phyloP scores from a whole-genome alignment of 2,113 vertebrate species.

The Piaya cayana region DNA sequence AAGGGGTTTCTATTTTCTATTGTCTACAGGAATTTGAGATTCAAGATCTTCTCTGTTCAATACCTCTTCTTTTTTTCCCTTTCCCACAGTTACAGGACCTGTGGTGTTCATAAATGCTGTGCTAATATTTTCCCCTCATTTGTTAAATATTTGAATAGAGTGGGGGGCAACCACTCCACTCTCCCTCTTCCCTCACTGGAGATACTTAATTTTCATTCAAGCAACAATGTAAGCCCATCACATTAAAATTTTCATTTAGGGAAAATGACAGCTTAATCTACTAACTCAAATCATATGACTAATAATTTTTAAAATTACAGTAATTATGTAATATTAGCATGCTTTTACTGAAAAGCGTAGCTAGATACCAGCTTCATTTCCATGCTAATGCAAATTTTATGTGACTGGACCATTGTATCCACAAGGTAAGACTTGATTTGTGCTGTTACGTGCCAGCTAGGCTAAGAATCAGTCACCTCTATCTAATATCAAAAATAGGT shows the following conservation, averaged over 20 bases:
- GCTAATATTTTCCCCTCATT: not conserved
- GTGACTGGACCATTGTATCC: not conserved
- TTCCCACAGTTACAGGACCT: not conserved
- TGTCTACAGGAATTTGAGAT: slow-evolving; percentile 26
- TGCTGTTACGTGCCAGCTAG: not conserved
- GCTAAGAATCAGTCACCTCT: not conserved
- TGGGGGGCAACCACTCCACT: not conserved
- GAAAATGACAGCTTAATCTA: slow-evolving; percentile 35
- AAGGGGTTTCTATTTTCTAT: not conserved
- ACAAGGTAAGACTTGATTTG: not conserved
- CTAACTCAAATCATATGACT: not conserved
- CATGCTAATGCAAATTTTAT: not conserved
- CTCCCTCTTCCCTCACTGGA: not conserved
- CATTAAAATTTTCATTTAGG: slow-evolving; percentile 6
- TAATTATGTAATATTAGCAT: not conserved
- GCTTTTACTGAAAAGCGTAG: not conserved
- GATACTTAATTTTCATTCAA: not conserved
- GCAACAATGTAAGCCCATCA: not conserved
- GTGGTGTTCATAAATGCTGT: not conserved
- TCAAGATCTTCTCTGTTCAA: not conserved
- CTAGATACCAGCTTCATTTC: not conserved
- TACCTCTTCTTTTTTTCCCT: not conserved
- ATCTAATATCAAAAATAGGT: not conserved
- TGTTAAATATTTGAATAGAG: not conserved
- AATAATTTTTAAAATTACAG: not conserved